Evolutionary conservation across 1,140 invertebrate genomes (phyloP), one percentile per base, ranked within the genome.

Genomic region (Atta texana): DNA sequence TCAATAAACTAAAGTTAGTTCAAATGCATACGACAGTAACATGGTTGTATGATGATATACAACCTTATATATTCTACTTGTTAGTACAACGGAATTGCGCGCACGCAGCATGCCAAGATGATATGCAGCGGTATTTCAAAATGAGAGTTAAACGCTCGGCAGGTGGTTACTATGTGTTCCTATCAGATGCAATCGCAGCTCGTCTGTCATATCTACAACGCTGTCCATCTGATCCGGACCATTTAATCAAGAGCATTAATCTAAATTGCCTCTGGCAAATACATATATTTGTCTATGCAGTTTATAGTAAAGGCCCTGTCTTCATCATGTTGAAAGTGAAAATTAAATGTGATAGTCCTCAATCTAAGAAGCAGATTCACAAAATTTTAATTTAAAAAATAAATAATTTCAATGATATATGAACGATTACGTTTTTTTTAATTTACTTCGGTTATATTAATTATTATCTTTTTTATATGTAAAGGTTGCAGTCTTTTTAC

Each of bases 91-190:
- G 39, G 80, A 31, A 82, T 59, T 74, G 39, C 24, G 80, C 69
- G 55, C 44, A 84, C 39, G 80, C 39, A 74, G 80, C 14, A 84
- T 64, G 55, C 69, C 69, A 75, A 84, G 69, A 61, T 84, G 55
- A 84, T 84, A 84, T 74, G 69, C 69, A 31, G 39, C 39, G 24
- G 18, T 61, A 71, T 74, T 84, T 31, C 69, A 39, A 84, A 84
- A 75, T 75, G 80, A 74, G 69, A 84, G 69, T 74, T 84, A 84
- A 84, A 74, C n/a, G 53, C 55, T 84, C 55, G 44, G 34, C 55
- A 51, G 31, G 34, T 61, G 69, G 53, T 84, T 74, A 63, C 53
- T 84, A 34, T 84, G 44, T 84, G 74, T 63, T 84, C 24, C 80
- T 84, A 71, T 75, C 69, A 49, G 39, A 74, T 28, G 53, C 80